A percentile compares a stretch with the other conserved stretches of the same genome.
Conservation (phyloP, 2,797 vertebrate genomes). For the Phylloscopus collybita region DNA sequence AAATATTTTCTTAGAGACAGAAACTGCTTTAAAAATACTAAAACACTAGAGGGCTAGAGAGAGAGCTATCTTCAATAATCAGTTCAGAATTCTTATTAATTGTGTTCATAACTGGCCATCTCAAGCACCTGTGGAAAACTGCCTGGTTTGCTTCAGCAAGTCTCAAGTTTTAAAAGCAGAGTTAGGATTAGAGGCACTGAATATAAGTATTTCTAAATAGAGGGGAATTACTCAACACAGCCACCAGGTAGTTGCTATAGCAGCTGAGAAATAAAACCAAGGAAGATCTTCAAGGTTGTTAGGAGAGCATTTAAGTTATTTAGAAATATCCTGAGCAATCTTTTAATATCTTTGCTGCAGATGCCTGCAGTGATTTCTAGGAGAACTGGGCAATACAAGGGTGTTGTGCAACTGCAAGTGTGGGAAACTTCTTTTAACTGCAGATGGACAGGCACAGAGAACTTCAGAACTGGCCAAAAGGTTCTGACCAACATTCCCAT, state of each 20-base stretch:
- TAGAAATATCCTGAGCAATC: neutral
- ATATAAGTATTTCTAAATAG: neutral
- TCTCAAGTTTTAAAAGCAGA: neutral
- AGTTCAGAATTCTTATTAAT: neutral
- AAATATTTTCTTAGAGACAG: neutral
- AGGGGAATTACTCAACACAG: neutral
- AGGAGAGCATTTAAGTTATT: neutral
- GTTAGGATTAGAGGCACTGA: neutral
- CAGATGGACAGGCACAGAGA: neutral
- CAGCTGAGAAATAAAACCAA: neutral
- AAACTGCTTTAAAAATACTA: constrained; percentile 7
- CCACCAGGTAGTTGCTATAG: neutral
- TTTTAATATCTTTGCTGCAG: neutral
- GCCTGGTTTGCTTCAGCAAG: neutral
- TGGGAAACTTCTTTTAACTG: neutral
- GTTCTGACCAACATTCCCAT: rapidly evolving
- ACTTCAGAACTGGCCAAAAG: neutral
- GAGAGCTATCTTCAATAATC: neutral
- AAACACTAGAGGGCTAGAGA: constrained; percentile 29
- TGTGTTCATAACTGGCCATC: neutral
- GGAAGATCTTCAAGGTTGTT: neutral
- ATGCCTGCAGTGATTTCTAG: neutral
- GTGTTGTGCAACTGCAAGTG: neutral
- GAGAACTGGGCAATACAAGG: neutral
- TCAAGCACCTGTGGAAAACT: neutral